These are phyloP conservation scores for Saccostrea glomerata DNA, from an alignment of 1,140 invertebrate genomes.

Conservation along the genomic window DNA sequence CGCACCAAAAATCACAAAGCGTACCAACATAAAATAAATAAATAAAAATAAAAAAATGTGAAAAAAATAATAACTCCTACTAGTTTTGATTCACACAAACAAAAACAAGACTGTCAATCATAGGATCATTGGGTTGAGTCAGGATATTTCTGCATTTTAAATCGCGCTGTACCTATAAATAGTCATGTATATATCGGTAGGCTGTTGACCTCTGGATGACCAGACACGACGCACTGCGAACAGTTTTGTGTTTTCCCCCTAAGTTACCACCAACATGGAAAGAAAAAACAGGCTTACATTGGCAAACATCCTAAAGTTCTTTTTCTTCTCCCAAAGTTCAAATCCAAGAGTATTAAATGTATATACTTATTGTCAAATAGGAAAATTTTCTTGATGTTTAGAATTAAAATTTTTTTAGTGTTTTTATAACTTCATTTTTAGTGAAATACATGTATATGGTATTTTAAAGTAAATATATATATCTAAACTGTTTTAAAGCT, in stretches of 20 bases:
- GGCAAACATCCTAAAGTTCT: too few species aligned
- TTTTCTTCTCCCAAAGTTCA: too few species aligned
- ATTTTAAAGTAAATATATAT: too few species aligned
- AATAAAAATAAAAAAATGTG: background rate
- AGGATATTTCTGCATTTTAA: conserved; percentile 30
- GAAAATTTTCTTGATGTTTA: too few species aligned
- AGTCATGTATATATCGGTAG: conserved; percentile 16
- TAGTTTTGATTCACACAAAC: background rate
- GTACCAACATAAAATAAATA: background rate
- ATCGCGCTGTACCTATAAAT: conserved; percentile 7
- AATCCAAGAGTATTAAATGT: too few species aligned
- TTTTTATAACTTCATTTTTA: too few species aligned
- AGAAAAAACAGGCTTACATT: too few species aligned
- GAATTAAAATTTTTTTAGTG: too few species aligned
- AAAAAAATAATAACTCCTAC: background rate
- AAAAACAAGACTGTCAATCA: conserved; percentile 33
- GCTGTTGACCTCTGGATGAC: conserved; percentile 23
- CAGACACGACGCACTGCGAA: background rate
- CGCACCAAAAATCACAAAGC: background rate
- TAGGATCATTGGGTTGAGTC: background rate
- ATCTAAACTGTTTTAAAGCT: too few species aligned
- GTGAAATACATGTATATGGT: too few species aligned
- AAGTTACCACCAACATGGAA: background rate
- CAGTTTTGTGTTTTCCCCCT: background rate
- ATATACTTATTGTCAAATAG: too few species aligned